Conservation (phyloP, 2,888 invertebrate species). For the Hirudinaria manillensis region DNA sequence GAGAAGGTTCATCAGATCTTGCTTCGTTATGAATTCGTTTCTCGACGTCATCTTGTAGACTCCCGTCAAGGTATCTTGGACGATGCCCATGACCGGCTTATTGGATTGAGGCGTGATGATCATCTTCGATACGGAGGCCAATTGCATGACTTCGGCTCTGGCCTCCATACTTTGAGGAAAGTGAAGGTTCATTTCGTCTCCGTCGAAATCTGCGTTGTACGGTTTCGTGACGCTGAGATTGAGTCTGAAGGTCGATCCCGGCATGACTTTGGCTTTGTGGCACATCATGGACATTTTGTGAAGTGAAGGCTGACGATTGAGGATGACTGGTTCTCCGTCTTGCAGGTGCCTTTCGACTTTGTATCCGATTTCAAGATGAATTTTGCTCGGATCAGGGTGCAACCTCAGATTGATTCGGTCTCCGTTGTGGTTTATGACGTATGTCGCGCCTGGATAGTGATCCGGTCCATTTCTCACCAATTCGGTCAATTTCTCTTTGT, state of each 20-base stretch:
- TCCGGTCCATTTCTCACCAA: slow-evolving; percentile 91
- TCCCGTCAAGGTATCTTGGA: no score
- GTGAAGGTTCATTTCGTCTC: slow-evolving; percentile 99
- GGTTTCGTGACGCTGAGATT: slow-evolving; percentile 71
- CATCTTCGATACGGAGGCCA: no score
- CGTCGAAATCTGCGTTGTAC: slow-evolving; percentile 99
- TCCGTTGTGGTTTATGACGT: slow-evolving; percentile 95
- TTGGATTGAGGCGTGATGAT: no score
- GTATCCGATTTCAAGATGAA: slow-evolving; percentile 53
- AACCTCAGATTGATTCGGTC: slow-evolving; percentile 95
- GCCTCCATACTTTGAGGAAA: no score
- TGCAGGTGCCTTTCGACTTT: slow-evolving; percentile 89
- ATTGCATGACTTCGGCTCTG: no score
- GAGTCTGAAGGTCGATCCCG: slow-evolving; percentile 99
- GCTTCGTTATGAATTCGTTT: no score
- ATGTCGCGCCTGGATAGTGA: slow-evolving; percentile 98
- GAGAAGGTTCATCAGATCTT: no score
- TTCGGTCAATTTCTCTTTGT: slow-evolving; percentile 82
- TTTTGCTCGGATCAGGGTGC: slow-evolving; percentile 74
- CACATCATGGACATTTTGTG: slow-evolving; percentile 99
- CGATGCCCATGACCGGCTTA: no score
- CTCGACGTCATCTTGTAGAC: no score
- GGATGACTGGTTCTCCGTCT: slow-evolving; percentile 94
- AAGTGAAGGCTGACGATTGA: slow-evolving; percentile 97
- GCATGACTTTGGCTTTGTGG: slow-evolving; percentile 75